Evolutionary conservation across 2,113 vertebrate genomes (phyloP), one percentile per base, ranked within the genome.

Genomic region (Rissa tridactyla): DNA sequence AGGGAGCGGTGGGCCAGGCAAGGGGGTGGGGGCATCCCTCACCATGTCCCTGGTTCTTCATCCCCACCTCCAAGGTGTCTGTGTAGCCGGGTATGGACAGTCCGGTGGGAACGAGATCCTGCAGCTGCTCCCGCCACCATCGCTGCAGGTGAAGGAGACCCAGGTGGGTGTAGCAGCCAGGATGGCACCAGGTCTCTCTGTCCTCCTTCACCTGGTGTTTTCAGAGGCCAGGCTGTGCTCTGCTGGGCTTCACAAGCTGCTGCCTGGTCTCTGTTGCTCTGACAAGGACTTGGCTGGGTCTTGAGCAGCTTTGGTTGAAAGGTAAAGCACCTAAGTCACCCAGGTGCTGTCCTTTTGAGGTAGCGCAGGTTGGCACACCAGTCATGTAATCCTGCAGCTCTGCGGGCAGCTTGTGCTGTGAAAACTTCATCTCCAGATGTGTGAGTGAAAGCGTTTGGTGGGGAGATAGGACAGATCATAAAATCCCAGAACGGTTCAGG

Each of bases 41-140:
- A 54, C 62, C 1, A 0, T 69, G 12, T 64, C 52, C 34, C 69
- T 86, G 58, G 21, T 70, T 85, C 29, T 81, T 61, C 29, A 1
- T 47, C 19, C 69, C 55, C 55, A 11, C 13, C 7, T 11, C 4
- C 36, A 57, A 95, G 99, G 98, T 61, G 96, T 99, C 57, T 99
- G 98, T 52, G 98, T 99, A 15, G 99, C 99, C 3, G 99, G 99
- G 40, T 98, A 91, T 42, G 92, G 73, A 15, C 44, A 76, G 5
- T 47, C 82, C 12, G 98, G 93, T 78, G 96, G 89, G 68, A 99
- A 98, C n/a, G 99, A 99, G 89, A 98, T 99, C 40, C 96, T 99
- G 88, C 99, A 99, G 97, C 98, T 99, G 54, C 81, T 97, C 13
- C 89, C 99, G 10, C 99, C 99, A 0, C 98, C 96, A 5, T 98